Conservation (phyloP, 2,797 vertebrate genomes). For the Ctenopoma multispine region DNA sequence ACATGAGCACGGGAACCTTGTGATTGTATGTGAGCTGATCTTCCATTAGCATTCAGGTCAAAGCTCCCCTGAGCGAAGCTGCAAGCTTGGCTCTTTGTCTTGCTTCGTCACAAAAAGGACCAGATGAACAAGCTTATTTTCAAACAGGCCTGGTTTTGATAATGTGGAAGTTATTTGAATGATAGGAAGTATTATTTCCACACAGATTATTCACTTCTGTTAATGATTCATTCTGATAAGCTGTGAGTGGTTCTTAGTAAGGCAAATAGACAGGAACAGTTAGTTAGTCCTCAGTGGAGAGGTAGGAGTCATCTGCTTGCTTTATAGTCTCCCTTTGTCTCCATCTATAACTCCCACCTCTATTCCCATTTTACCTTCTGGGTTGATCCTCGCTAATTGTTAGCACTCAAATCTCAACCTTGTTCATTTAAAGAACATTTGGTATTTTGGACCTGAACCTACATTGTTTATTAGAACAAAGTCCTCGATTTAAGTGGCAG, state of each 20-base stretch:
- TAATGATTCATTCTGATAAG: neutral
- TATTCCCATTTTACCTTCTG: slow-evolving; percentile 8
- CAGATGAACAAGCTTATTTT: neutral
- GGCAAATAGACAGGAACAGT: slow-evolving; percentile 30
- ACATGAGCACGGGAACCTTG: too few species aligned
- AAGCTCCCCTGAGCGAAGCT: too few species aligned
- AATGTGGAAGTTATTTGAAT: neutral
- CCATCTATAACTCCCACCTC: neutral
- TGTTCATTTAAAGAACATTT: slow-evolving; percentile 41
- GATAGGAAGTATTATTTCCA: neutral
- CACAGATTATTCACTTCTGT: neutral
- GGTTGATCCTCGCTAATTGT: neutral
- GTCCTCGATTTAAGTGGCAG: slow-evolving; percentile 25
- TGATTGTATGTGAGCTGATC: too few species aligned
- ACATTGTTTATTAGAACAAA: slow-evolving; percentile 28
- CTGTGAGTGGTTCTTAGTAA: slow-evolving; percentile 15
- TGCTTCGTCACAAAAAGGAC: neutral
- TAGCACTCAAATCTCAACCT: slow-evolving; percentile 10
- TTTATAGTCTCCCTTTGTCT: slow-evolving; percentile 28
- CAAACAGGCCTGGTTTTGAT: neutral
- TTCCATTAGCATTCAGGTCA: too few species aligned
- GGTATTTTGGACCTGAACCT: slow-evolving; percentile 31
- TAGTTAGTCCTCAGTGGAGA: slow-evolving; percentile 24
- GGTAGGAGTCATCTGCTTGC: slow-evolving; percentile 44
- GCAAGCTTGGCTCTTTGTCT: neutral